phyloP scores from a whole-genome alignment of 2,113 vertebrate species.

The Cercocebus atys region DNA sequence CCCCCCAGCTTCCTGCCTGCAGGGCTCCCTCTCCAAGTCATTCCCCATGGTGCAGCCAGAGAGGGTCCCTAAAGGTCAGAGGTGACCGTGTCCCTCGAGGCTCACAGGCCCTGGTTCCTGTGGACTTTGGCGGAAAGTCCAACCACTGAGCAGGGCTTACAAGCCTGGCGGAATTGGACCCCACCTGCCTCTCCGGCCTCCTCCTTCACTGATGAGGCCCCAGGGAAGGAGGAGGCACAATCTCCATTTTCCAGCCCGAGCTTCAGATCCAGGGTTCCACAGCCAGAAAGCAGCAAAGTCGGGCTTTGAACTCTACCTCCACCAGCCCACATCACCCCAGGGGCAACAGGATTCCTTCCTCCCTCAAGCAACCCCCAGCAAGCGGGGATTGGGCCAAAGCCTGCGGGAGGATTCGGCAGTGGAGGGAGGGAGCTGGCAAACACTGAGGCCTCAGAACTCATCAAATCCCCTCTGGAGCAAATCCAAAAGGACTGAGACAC shows the following conservation, averaged over 20 bases:
- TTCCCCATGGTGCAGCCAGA: neutral
- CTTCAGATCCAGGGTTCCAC: neutral
- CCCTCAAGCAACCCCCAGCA: neutral
- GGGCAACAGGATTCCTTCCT: neutral
- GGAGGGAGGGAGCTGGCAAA: neutral
- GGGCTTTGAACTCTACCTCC: neutral
- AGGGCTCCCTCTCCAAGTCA: neutral
- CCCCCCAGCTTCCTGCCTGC: neutral
- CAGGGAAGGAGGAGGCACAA: neutral
- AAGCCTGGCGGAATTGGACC: neutral
- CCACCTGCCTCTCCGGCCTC: neutral
- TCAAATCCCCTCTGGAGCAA: neutral
- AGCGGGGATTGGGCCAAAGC: neutral
- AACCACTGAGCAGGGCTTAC: neutral
- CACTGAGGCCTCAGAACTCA: accelerated
- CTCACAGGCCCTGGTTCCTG: neutral
- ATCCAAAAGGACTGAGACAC: neutral
- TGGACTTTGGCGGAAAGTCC: neutral
- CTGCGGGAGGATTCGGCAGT: no score
- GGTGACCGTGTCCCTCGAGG: accelerated
- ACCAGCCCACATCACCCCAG: neutral
- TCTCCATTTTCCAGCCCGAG: neutral
- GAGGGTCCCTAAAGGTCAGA: accelerated
- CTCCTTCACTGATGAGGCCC: neutral
- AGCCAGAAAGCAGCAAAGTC: neutral